Evolutionary conservation across 2,113 vertebrate genomes (phyloP), one percentile per base, ranked within the genome.

Genomic region (Dascyllus trimaculatus): DNA sequence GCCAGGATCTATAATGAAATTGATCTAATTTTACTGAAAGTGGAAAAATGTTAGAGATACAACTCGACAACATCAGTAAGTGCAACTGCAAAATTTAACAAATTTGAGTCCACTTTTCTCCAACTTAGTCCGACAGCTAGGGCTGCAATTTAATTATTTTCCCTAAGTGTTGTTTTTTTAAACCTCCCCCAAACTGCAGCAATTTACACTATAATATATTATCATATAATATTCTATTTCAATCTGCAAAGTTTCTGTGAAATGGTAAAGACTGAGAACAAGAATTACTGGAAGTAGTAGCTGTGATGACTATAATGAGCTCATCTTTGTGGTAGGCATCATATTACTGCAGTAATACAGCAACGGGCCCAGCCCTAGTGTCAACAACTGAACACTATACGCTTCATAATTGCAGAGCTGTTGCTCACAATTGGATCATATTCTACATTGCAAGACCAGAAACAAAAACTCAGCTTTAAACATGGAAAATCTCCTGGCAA

Each of bases 301-400:
- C 45, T 61, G 69, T 43, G 51, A 43, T 73, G 62, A 56, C 69
- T 1, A 56, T 75, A 71, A 76, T 58, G 62, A 48, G 54, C 62
- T 72, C 43, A 43, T 6, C 56, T 6, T 51, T 68, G 43, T 49
- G 67, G 54, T 45, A 19, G 72, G 72, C 35, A 59, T 77, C 72
- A 32, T 48, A 43, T 77, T 85, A 58, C 77, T 46, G 57, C 58
- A 67, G 67, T 58, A 63, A 72, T 48, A 51, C 77, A 77, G 60
- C 53, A 53, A 48, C 65, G 22, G 32, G 22, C 26, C 14, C 24
- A 4, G 48, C 9, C 15, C 21, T 11, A 22, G 32, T 45, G 52
- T 77, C n/a, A 68, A 57, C 22, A 58, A 10, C 48, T 40, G 15
- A 32, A 49, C 40, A 65, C 49, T 19, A 65, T 14, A 17, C 35